Percentiles rank a stretch among this genome's conserved stretches.
Conservation (phyloP, 2,888 invertebrate genomes). For the Eutolmus rufibarbis region DNA sequence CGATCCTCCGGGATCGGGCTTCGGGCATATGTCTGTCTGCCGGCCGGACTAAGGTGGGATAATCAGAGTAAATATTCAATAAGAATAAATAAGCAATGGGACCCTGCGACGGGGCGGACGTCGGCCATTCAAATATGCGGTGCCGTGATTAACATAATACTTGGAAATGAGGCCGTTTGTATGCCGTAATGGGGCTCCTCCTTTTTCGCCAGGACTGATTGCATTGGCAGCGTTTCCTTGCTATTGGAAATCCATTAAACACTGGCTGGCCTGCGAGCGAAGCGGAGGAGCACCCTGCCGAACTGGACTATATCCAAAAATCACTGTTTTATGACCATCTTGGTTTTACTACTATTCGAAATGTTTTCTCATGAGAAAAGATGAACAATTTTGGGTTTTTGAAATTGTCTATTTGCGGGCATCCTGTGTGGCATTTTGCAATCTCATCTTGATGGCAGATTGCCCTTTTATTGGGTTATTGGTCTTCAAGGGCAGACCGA, state of each 20-base stretch:
- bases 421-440: neutral
- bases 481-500: neutral
- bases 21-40: neutral
- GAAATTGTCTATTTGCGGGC: neutral
- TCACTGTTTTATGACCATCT: neutral
- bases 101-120: neutral
- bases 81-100: slow-evolving; percentile 32
- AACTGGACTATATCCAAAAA: neutral
- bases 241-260: slow-evolving; percentile 13
- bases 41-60: slow-evolving; percentile 21
- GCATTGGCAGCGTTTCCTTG: neutral
- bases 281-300: neutral
- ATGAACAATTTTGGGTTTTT: neutral
- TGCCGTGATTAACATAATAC: slow-evolving; percentile 29
- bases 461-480: neutral
- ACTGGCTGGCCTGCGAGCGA: neutral
- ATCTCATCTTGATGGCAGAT: neutral
- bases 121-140: slow-evolving; percentile 9
- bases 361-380: neutral
- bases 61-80: slow-evolving; percentile 30
- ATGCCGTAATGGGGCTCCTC: neutral
- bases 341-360: neutral
- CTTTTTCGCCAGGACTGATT: neutral
- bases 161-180: slow-evolving; percentile 12
- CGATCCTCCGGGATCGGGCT: neutral